A percentile compares a stretch with the other conserved stretches of the same genome.
These are phyloP conservation scores for Byasa hedistus DNA, from an alignment of 2,888 invertebrate species.

Conservation along the genomic window DNA sequence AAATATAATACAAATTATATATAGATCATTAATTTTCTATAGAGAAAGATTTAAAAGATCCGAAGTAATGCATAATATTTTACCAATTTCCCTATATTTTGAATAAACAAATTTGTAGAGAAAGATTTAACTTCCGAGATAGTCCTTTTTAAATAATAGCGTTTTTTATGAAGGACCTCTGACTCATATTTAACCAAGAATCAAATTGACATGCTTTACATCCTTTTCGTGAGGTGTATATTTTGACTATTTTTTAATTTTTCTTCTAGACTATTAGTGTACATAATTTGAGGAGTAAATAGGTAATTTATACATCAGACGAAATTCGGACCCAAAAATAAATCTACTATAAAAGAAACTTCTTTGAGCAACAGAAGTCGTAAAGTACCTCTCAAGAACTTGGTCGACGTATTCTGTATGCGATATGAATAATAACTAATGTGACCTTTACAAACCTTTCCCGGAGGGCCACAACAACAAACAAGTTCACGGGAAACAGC, in stretches of 20 bases:
- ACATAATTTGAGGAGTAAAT: background rate
- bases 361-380: background rate
- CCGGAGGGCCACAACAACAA: constrained; percentile 3
- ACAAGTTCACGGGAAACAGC: background rate
- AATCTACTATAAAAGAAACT: constrained; percentile 5
- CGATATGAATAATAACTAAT: constrained; percentile 7
- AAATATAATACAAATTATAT: background rate
- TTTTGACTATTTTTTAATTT: background rate
- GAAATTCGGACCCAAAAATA: background rate
- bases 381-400: constrained; percentile 8
- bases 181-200: no score
- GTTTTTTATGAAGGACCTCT: no score
- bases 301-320: background rate
- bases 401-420: constrained; percentile 5
- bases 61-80: no score
- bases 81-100: no score
- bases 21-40: background rate
- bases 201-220: no score
- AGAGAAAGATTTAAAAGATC: background rate
- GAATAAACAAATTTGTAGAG: no score
- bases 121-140: no score
- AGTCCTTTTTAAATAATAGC: no score
- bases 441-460: constrained; percentile 4
- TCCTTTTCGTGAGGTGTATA: no score
- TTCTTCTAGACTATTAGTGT: background rate